Evolutionary conservation across 2,888 invertebrate genomes (phyloP).

Genomic region (Panzeria rudis): DNA sequence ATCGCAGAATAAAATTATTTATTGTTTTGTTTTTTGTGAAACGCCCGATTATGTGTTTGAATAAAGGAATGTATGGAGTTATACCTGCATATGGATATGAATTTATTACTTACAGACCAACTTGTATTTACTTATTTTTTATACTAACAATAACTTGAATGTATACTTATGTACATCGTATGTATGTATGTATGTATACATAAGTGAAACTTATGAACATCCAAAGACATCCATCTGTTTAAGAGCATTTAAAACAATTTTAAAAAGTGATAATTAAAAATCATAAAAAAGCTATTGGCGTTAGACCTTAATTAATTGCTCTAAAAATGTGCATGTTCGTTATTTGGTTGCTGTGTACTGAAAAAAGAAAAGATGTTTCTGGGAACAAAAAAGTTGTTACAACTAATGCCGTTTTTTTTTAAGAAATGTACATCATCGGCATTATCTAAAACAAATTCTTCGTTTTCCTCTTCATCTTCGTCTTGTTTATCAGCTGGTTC

Average conservation of each 20-base stretch:
- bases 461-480: conserved; percentile 46
- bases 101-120: background rate
- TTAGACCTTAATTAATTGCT: conserved; percentile 40
- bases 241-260: background rate
- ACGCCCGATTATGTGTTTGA: conserved; percentile 15
- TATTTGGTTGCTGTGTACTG: conserved; percentile 77
- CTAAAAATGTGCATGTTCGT: conserved; percentile 77
- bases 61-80: no score
- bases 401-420: conserved; percentile 70
- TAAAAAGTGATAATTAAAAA: conserved; percentile 19
- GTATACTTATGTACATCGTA: background rate
- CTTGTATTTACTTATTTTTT: background rate
- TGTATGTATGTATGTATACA: background rate
- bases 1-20: background rate
- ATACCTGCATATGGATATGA: no score
- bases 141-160: background rate
- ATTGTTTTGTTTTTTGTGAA: no score
- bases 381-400: conserved; percentile 72
- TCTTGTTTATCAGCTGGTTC: conserved; percentile 56
- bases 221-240: background rate
- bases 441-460: conserved; percentile 40
- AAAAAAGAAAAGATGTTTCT: conserved; percentile 76
- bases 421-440: conserved; percentile 67
- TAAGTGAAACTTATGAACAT: background rate
- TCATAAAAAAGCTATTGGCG: background rate